These are phyloP conservation scores for Scaptodrosophila latifasciaeformis DNA, from an alignment of 2,888 invertebrate species.

Conservation along the genomic window DNA sequence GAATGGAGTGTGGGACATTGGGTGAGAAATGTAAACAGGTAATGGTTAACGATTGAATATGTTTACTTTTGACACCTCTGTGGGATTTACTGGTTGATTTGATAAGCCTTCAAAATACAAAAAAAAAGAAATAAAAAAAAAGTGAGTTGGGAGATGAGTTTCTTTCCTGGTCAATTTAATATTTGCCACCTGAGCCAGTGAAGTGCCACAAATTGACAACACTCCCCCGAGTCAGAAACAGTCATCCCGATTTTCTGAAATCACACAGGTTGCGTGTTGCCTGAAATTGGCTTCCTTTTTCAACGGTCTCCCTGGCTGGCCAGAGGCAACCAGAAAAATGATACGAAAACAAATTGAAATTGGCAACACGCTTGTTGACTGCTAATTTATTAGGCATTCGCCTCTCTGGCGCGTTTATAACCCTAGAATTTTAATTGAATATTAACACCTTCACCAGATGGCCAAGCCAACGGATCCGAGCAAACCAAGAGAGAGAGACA, in stretches of 20 bases:
- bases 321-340: conserved; percentile 50
- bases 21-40: conserved; percentile 17
- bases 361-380: conserved; percentile 70
- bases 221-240: too few relatives aligned
- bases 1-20: conserved; percentile 6
- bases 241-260: too few relatives aligned
- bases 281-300: too few relatives aligned
- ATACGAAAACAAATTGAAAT: conserved; percentile 70
- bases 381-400: conserved; percentile 70
- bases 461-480: neutral
- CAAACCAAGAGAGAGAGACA: too few relatives aligned
- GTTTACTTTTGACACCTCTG: conserved; percentile 29
- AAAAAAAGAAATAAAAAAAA: too few relatives aligned
- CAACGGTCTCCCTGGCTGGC: too few relatives aligned
- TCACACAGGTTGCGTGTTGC: too few relatives aligned
- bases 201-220: too few relatives aligned
- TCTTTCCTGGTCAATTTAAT: too few relatives aligned
- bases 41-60: conserved; percentile 16
- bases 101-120: too few relatives aligned
- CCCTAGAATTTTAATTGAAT: conserved; percentile 74
- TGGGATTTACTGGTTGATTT: too few relatives aligned
- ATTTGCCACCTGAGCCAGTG: conserved; percentile 65
- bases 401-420: conserved; percentile 21
- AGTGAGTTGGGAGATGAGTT: too few relatives aligned
- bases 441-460: conserved; percentile 73